Evolutionary conservation across 1,140 invertebrate genomes (phyloP).

Genomic region (Plectrocnemia conspersa): DNA sequence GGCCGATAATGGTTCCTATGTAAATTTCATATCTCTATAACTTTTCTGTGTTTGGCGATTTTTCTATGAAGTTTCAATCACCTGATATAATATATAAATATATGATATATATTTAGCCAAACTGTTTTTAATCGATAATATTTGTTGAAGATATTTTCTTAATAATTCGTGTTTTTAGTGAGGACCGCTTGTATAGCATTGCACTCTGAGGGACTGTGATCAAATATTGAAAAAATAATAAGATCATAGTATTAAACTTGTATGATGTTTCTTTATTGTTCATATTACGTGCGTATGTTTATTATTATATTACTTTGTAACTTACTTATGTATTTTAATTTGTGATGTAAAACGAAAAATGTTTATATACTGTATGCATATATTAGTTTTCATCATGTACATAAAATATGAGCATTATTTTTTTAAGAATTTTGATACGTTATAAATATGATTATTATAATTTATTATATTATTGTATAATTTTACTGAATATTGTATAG

Average conservation of each 20-base stretch:
- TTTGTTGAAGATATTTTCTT: slow-evolving; percentile 37
- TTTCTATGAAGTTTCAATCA: slow-evolving; percentile 36
- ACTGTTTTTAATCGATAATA: slow-evolving; percentile 37
- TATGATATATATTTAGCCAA: slow-evolving; percentile 37
- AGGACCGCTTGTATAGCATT: slow-evolving; percentile 33
- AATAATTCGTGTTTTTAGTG: slow-evolving; percentile 37
- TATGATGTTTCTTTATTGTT: too few relatives aligned
- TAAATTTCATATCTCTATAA: slow-evolving; percentile 37
- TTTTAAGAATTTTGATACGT: too few relatives aligned
- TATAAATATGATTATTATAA: slow-evolving; percentile 1
- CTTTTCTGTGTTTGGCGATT: slow-evolving; percentile 34
- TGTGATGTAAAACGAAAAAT: too few relatives aligned
- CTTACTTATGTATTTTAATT: too few relatives aligned
- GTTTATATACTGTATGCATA: too few relatives aligned
- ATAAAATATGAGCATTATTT: too few relatives aligned
- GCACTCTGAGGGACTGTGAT: slow-evolving; percentile 22
- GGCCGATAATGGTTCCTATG: slow-evolving; percentile 35
- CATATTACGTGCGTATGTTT: too few relatives aligned
- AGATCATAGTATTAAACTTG: too few relatives aligned
- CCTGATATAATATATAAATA: too few relatives aligned
- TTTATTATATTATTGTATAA: neutral
- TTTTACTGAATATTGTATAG: neutral
- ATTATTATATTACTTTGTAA: too few relatives aligned
- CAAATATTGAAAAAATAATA: too few relatives aligned
- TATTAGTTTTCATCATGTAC: too few relatives aligned